These are phyloP conservation scores for Holothuria scabra DNA, from an alignment of 53 echinoderm and acorn worm species.

Conservation along the genomic window DNA sequence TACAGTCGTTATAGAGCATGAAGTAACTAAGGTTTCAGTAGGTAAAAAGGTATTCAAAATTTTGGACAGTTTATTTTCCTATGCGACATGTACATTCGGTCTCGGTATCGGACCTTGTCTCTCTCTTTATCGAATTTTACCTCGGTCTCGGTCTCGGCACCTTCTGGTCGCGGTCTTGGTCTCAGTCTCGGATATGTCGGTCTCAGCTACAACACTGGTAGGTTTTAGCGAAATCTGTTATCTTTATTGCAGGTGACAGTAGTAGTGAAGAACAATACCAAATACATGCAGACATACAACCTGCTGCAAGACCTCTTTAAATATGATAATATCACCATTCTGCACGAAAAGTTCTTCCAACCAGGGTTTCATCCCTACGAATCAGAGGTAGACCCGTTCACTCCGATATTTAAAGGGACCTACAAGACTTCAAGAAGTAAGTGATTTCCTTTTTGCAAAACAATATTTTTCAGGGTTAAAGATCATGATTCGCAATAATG, in stretches of 20 bases:
- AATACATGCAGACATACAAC: constrained; percentile 57
- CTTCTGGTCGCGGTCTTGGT: too few relatives aligned
- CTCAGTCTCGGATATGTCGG: too few relatives aligned
- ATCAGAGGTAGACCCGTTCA: constrained; percentile 58
- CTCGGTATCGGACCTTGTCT: too few relatives aligned
- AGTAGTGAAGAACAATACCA: constrained; percentile 68
- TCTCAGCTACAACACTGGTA: too few relatives aligned
- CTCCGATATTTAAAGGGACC: constrained; percentile 64
- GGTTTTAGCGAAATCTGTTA: neutral
- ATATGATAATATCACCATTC: constrained; percentile 56
- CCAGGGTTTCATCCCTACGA: constrained; percentile 65
- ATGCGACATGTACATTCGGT: too few relatives aligned
- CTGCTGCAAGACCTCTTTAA: constrained; percentile 60
- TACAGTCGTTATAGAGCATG: too few relatives aligned
- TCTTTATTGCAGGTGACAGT: constrained; percentile 66
- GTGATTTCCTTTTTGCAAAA: constrained; percentile 3
- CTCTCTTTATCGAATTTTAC: too few relatives aligned
- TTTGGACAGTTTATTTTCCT: too few relatives aligned
- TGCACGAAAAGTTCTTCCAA: constrained; percentile 67
- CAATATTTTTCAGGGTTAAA: neutral
- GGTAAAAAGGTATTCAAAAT: too few relatives aligned
- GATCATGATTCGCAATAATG: neutral
- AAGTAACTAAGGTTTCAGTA: too few relatives aligned
- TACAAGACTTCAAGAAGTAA: constrained; percentile 75
- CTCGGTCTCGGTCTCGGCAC: too few relatives aligned